phyloP scores from a whole-genome alignment of 1,140 invertebrate species.

The Sitophilus oryzae region DNA sequence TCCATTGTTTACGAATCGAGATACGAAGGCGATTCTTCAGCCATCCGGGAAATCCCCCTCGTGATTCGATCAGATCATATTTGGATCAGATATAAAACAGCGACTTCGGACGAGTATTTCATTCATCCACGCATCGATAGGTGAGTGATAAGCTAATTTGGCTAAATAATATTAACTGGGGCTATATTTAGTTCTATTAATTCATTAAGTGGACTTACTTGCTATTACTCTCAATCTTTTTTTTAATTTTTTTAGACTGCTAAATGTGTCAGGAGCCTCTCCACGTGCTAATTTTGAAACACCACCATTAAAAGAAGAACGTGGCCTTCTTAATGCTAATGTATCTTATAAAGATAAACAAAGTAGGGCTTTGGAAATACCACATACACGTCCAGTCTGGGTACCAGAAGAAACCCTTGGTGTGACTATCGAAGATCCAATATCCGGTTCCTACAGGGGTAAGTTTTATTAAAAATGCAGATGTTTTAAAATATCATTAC shows the following conservation, averaged over 20 bases:
- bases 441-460: constrained; percentile 30
- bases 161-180: too few species aligned
- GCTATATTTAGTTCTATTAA: too few species aligned
- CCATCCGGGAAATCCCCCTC: too few species aligned
- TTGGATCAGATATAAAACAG: too few species aligned
- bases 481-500: neutral
- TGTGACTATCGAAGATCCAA: constrained; percentile 29
- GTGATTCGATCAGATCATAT: too few species aligned
- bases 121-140: too few species aligned
- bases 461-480: constrained; percentile 4
- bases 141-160: too few species aligned
- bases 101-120: too few species aligned
- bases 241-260: constrained; percentile 11
- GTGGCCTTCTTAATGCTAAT: too few species aligned
- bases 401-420: constrained; percentile 28
- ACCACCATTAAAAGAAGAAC: constrained; percentile 40
- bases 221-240: neutral
- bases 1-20: too few species aligned
- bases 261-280: constrained; percentile 34
- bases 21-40: too few species aligned
- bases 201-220: constrained; percentile 14
- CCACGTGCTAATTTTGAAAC: constrained; percentile 42
- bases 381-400: constrained; percentile 25
- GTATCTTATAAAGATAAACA: too few species aligned
- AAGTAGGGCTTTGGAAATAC: neutral